Evolutionary conservation across 2,113 vertebrate species (phyloP), one percentile per base, ranked within the genome.

Genomic region (Murina feae): DNA sequence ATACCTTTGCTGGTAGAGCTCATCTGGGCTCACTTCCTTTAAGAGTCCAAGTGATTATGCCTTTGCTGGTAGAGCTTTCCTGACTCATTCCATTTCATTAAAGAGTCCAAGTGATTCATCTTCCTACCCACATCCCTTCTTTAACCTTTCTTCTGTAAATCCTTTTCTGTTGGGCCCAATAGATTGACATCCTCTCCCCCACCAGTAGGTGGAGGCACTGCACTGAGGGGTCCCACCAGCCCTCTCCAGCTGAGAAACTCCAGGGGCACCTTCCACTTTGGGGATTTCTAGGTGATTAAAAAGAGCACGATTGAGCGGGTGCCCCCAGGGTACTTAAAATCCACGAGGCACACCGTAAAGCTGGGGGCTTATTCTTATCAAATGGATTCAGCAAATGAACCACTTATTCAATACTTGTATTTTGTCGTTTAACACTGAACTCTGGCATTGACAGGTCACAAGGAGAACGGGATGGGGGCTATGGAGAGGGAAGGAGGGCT

Each of bases 341-440:
- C 90, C 63, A 74, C 71, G 72, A 93, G 32, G 87, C 60, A 93
- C 78, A 75, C 55, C 66, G 44, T 58, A 87, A 65, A 95, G 83
- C 55, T 92, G 71, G 75, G 83, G 49, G 90, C 42, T 89, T 68
- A 76, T 72, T 85, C 76, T 88, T 93, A 89, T n/a, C 63, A 86
- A 86, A 53, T 90, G 39, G 60, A 93, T 87, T 96, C 13, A 0
- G 66, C 86, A 88, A 95, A 82, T 0, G 30, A 93, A 87, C 63
- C 87, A 92, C 93, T 87, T 87, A 90, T 51, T 88, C 90, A 97
- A 97, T 92, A 97, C 95, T 97, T 84, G 0, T 1, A 72, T 91
- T 86, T 86, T 74, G 44, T 93, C 63, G 51, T 76, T 92, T 96
- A 96, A 97, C 86, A 97, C 93, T 97, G 93, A 96, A 93, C 65